These are phyloP conservation scores for Bombus affinis DNA, from an alignment of 1,140 invertebrate genomes.

Conservation along the genomic window DNA sequence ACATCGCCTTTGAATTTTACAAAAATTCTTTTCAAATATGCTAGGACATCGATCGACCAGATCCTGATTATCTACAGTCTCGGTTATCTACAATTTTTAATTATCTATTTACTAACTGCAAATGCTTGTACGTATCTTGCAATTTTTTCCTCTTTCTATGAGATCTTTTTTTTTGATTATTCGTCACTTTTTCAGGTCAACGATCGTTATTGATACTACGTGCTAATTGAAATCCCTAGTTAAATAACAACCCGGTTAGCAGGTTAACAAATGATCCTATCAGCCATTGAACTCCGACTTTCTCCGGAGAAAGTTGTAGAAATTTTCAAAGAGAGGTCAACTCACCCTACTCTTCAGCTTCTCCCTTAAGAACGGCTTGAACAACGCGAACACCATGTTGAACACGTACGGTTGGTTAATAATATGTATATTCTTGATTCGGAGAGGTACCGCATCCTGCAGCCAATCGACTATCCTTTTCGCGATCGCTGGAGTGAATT, in stretches of 20 bases:
- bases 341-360: conserved; percentile 87
- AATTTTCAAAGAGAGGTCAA: not conserved
- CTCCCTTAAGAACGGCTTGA: conserved; percentile 92
- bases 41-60: too few species aligned
- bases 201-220: too few species aligned
- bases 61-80: too few species aligned
- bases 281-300: not conserved
- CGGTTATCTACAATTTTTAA: too few species aligned
- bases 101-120: too few species aligned
- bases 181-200: too few species aligned
- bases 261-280: too few species aligned
- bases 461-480: conserved; percentile 92
- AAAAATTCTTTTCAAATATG: too few species aligned
- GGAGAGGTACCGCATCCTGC: conserved; percentile 90
- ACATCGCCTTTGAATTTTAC: too few species aligned
- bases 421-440: conserved; percentile 93
- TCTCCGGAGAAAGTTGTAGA: not conserved
- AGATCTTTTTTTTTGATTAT: too few species aligned
- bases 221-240: not conserved
- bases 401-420: conserved; percentile 95
- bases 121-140: too few species aligned
- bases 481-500: conserved; percentile 91
- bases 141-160: too few species aligned
- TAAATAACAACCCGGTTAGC: not conserved
- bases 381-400: conserved; percentile 92